Conservation (phyloP, 2,797 vertebrate genomes). For the Chanos chanos region DNA sequence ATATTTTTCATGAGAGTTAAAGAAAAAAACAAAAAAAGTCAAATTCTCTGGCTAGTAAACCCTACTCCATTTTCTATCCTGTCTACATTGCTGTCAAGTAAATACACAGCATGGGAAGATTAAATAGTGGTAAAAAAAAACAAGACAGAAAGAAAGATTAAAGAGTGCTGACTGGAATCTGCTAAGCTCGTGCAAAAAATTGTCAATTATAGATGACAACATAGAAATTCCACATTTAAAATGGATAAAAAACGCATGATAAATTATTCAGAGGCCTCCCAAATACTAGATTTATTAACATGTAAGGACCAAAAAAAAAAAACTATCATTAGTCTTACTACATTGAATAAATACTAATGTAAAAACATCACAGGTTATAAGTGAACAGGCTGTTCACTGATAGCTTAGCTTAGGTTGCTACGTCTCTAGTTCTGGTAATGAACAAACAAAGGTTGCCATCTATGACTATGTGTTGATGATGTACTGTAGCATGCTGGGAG, state of each 20-base stretch:
- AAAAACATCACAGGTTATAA: no score
- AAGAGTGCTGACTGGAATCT: constrained; percentile 34
- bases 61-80: constrained; percentile 1
- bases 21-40: not conserved
- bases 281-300: no score
- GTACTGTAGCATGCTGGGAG: not conserved
- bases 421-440: no score
- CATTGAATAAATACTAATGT: no score
- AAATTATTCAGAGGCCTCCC: constrained; percentile 33
- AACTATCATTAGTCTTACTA: no score
- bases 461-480: no score
- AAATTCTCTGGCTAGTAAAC: constrained; percentile 1
- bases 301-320: no score
- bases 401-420: no score
- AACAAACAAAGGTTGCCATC: no score
- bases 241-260: constrained; percentile 37
- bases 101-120: constrained; percentile 40
- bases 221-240: constrained; percentile 41
- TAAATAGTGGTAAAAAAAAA: constrained; percentile 40
- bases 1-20: constrained; percentile 26
- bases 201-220: constrained; percentile 46
- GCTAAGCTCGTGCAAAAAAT: constrained; percentile 38
- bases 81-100: constrained; percentile 50
- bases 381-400: no score
- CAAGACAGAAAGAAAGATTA: constrained; percentile 39